Evolutionary conservation across 2,113 vertebrate genomes (phyloP), one percentile per base, ranked within the genome.

Genomic region (Malurus cyaneus): DNA sequence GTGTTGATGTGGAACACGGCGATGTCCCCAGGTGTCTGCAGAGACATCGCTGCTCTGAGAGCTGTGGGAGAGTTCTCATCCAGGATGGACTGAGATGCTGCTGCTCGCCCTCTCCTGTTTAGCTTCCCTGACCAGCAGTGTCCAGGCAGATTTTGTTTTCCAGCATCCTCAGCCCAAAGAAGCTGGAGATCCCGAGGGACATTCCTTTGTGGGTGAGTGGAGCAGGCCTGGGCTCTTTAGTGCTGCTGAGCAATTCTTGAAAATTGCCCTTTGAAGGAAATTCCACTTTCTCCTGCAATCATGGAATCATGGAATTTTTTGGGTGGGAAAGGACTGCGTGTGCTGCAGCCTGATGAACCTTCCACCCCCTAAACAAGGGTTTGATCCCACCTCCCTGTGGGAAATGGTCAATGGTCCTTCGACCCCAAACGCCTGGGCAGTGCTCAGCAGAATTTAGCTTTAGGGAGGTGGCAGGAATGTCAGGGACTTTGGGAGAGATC

Each of bases 331-430:
- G 21, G 47, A 20, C 7, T 21, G 46, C 5, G 10, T 21, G 46
- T 47, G 46, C 46, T 49, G 47, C 21, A 12, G 21, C 47, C 47
- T 23, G 47, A 49, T 23, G 47, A 21, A 23, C 47, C 47, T 49
- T 29, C 65, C 70, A 11, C 13, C 8, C 39, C 76, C 32, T 54
- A 19, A 62, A 46, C 5, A 54, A 44, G 24, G 61, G 46, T 66
- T 88, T 81, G n/a, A 41, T 14, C 66, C 74, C 47, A 3, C 19
- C 29, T 86, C 42, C 9, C 57, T 8, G 1, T 28, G 60, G 78
- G 23, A 72, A 12, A 8, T 2, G 14, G 4, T 23, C 24, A 46
- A 0, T 32, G 26, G 41, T 34, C 9, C 24, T 18, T 29, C 18
- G 19, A 39, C 5, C n/a, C 44, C n/a, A 20, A 21, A 31, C 52